phyloP scores from a whole-genome alignment of 2,888 invertebrate genomes.

The Ochropacha duplaris region DNA sequence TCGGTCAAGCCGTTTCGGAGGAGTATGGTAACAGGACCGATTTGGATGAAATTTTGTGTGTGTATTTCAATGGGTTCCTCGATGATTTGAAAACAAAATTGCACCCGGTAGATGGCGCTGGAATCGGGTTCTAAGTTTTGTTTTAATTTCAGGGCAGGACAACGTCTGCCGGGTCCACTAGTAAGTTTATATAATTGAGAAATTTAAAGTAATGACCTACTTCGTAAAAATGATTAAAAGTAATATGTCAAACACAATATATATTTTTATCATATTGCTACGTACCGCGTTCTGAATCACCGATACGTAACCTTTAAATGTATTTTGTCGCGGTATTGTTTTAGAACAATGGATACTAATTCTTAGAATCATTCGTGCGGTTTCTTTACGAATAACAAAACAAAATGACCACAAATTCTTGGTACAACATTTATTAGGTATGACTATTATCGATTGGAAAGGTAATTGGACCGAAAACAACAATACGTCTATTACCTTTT shows the following conservation, averaged over 20 bases:
- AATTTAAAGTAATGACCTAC: neutral
- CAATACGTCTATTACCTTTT: neutral
- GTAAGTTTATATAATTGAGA: neutral
- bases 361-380: conserved; percentile 2
- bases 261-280: neutral
- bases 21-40: no score
- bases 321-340: conserved; percentile 5
- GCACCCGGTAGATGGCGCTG: no score
- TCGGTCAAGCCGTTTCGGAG: no score
- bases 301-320: conserved; percentile 2
- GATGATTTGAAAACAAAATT: no score
- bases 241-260: neutral
- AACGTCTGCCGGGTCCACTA: no score
- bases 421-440: neutral
- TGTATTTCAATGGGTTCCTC: no score
- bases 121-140: no score
- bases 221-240: neutral
- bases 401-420: neutral
- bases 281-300: conserved; percentile 1
- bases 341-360: conserved; percentile 3
- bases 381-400: conserved; percentile 3
- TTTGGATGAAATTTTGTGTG: no score
- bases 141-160: no score
- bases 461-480: neutral
- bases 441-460: neutral